Conservation (phyloP, 2,797 vertebrate genomes). For the Tauraco hartlaubi region DNA sequence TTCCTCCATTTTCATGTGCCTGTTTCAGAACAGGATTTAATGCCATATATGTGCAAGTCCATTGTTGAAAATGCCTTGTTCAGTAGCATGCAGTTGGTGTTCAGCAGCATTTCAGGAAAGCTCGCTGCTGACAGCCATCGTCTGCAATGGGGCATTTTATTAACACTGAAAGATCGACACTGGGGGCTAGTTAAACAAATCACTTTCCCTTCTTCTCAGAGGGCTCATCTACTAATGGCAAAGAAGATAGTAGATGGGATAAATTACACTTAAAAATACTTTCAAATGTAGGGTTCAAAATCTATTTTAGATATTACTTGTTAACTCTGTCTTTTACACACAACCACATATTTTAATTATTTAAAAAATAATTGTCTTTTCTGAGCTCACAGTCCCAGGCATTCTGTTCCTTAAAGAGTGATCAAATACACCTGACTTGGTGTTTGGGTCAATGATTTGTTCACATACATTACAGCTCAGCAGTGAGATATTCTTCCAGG, state of each 20-base stretch:
- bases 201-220: neutral
- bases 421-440: neutral
- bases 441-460: neutral
- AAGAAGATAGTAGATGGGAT: neutral
- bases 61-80: neutral
- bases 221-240: neutral
- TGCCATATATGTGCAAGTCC: neutral
- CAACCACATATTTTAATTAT: neutral
- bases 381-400: neutral
- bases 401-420: neutral
- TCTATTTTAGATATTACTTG: neutral
- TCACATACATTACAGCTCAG: accelerated
- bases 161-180: neutral
- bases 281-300: neutral
- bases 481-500: neutral
- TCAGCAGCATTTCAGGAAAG: neutral
- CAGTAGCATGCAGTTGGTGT: neutral
- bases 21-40: neutral
- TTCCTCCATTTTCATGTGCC: neutral
- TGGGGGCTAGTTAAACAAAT: neutral
- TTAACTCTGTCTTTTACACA: neutral
- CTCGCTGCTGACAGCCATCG: neutral
- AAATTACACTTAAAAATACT: neutral
- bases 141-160: neutral
- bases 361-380: neutral